Evolutionary conservation across 2,888 invertebrate species (phyloP).

Genomic region (Lasioglossum pauxillum): DNA sequence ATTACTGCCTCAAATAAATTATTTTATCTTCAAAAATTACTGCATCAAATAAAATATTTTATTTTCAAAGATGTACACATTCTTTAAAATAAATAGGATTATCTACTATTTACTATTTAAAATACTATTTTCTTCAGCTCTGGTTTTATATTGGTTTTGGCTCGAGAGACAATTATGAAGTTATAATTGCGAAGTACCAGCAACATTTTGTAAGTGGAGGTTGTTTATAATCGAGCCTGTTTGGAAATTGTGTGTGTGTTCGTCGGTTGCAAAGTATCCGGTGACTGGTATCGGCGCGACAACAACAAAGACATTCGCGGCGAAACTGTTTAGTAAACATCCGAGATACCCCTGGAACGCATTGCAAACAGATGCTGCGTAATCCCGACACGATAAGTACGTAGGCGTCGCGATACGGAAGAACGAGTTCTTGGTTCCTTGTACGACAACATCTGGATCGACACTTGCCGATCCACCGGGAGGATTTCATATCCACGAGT

Average conservation of each 20-base stretch:
- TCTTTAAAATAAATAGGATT: too few species aligned
- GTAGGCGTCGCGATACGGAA: not conserved
- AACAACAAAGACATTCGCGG: not conserved
- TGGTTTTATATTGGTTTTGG: too few species aligned
- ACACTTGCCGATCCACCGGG: not conserved
- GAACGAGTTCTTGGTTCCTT: not conserved
- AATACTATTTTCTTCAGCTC: too few species aligned
- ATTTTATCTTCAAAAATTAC: too few species aligned
- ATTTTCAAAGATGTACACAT: too few species aligned
- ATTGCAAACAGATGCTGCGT: slow-evolving; percentile 39
- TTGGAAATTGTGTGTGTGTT: not conserved
- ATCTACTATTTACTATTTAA: too few species aligned
- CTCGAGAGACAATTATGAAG: not conserved
- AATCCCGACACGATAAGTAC: slow-evolving; percentile 22
- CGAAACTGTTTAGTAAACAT: slow-evolving; percentile 30
- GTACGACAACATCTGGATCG: not conserved
- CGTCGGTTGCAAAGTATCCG: not conserved
- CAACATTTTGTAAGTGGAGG: not conserved
- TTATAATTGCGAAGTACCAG: not conserved
- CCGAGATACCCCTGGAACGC: slow-evolving; percentile 23
- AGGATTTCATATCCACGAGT: not conserved
- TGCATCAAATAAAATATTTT: too few species aligned
- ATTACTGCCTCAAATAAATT: too few species aligned
- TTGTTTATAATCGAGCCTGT: not conserved
- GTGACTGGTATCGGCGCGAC: not conserved